Conservation (phyloP, 2,888 invertebrate species). For the Synergus japonicus region DNA sequence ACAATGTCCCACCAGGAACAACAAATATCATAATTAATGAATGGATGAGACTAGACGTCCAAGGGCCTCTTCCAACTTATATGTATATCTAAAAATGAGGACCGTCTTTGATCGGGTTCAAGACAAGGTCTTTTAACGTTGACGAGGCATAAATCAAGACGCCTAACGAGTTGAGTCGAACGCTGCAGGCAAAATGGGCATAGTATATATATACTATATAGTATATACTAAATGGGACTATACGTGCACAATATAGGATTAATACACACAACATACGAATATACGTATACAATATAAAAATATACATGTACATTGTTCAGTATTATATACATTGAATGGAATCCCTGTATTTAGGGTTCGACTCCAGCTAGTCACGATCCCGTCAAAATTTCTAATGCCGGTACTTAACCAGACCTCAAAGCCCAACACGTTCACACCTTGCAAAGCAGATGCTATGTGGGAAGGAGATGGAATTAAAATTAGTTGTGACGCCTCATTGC, state of each 20-base stretch:
- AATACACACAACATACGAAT: background rate
- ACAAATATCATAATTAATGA: constrained; percentile 41
- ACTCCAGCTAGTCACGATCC: constrained; percentile 33
- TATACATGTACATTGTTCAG: background rate
- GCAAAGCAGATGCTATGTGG: constrained; percentile 41
- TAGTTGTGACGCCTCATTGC: constrained; percentile 35
- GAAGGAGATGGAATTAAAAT: constrained; percentile 40
- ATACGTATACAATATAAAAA: background rate
- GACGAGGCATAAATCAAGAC: constrained; percentile 41
- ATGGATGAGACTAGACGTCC: constrained; percentile 3
- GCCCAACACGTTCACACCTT: constrained; percentile 40
- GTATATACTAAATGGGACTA: background rate
- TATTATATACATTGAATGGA: background rate
- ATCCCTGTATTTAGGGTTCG: constrained; percentile 16
- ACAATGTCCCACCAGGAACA: constrained; percentile 13
- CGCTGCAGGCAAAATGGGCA: constrained; percentile 17
- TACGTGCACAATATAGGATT: background rate
- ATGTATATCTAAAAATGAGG: constrained; percentile 33
- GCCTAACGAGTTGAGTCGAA: constrained; percentile 34
- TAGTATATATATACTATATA: background rate
- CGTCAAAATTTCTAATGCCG: constrained; percentile 38
- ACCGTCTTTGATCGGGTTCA: constrained; percentile 34
- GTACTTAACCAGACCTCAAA: constrained; percentile 36
- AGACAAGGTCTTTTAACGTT: constrained; percentile 38
- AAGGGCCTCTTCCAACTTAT: constrained; percentile 13